Conservation (phyloP, 1,140 invertebrate species). For the Drosophila lacertosa region DNA sequence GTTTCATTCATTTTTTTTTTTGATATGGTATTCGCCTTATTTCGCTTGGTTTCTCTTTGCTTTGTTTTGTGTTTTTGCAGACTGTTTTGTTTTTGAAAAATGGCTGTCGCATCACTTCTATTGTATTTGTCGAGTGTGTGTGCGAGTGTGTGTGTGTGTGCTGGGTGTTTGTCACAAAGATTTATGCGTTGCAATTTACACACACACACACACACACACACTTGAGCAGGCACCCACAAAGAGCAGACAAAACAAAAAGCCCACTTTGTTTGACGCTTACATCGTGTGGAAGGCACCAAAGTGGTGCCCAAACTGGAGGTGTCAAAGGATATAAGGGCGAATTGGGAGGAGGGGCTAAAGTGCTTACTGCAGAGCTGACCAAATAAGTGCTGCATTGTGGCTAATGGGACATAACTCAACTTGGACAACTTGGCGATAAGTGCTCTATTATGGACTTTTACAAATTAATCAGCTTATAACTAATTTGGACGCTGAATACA, state of each 20-base stretch:
- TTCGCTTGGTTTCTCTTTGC: slow-evolving; percentile 20
- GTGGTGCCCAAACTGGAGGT: slow-evolving; percentile 49
- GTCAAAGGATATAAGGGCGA: slow-evolving; percentile 29
- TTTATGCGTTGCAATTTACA: slow-evolving; percentile 81
- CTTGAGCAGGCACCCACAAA: not conserved
- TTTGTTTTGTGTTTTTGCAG: slow-evolving; percentile 30
- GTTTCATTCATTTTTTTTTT: slow-evolving; percentile 26
- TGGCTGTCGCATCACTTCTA: slow-evolving; percentile 79
- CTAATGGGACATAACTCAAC: slow-evolving; percentile 6
- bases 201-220: slow-evolving; percentile 49
- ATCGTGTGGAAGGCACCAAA: slow-evolving; percentile 69
- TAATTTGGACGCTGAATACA: too few relatives aligned
- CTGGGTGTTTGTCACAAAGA: slow-evolving; percentile 76
- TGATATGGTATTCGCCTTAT: slow-evolving; percentile 18
- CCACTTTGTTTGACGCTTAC: slow-evolving; percentile 72
- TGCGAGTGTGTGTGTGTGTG: slow-evolving; percentile 17
- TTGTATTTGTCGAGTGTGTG: slow-evolving; percentile 76
- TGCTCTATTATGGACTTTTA: not conserved
- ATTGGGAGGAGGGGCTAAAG: slow-evolving; percentile 23
- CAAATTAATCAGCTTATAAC: not conserved
- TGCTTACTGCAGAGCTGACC: slow-evolving; percentile 31
- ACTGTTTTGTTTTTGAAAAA: slow-evolving; percentile 79
- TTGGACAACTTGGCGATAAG: not conserved
- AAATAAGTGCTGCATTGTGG: slow-evolving; percentile 12
- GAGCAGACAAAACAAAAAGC: slow-evolving; percentile 36